These are phyloP conservation scores for Alectoris magna DNA, from an alignment of 2,797 vertebrate species.

Conservation along the genomic window DNA sequence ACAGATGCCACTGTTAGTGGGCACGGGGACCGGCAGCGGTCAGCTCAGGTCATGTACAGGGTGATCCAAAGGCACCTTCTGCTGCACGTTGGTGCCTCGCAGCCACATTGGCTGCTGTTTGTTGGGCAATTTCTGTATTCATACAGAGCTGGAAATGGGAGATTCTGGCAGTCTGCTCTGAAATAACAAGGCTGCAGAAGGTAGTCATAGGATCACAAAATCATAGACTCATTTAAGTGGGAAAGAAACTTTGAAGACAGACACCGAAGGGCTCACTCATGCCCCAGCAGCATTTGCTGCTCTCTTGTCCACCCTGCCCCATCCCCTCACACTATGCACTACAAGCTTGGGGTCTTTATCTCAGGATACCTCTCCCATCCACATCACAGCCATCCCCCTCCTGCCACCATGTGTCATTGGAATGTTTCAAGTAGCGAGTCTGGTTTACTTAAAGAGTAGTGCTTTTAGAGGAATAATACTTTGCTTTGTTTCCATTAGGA, in stretches of 20 bases:
- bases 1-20: accelerated
- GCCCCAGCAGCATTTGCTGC: background rate
- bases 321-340: background rate
- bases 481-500: conserved; percentile 73
- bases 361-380: background rate
- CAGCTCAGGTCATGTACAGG: background rate
- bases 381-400: conserved; percentile 24
- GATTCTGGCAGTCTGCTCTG: background rate
- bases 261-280: background rate
- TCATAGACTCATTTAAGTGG: too few species aligned
- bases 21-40: accelerated
- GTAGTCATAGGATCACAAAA: background rate
- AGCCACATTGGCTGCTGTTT: background rate
- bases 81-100: background rate
- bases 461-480: conserved; percentile 76
- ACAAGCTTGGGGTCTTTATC: conserved; percentile 11
- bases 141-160: background rate
- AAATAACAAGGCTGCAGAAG: background rate
- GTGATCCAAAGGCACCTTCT: background rate
- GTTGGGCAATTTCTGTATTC: background rate
- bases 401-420: conserved; percentile 70
- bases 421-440: conserved; percentile 75
- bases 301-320: background rate
- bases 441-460: conserved; percentile 74
- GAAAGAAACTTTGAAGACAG: background rate